Conservation (phyloP, 2,797 vertebrate genomes). For the Cottoperca gobio region DNA sequence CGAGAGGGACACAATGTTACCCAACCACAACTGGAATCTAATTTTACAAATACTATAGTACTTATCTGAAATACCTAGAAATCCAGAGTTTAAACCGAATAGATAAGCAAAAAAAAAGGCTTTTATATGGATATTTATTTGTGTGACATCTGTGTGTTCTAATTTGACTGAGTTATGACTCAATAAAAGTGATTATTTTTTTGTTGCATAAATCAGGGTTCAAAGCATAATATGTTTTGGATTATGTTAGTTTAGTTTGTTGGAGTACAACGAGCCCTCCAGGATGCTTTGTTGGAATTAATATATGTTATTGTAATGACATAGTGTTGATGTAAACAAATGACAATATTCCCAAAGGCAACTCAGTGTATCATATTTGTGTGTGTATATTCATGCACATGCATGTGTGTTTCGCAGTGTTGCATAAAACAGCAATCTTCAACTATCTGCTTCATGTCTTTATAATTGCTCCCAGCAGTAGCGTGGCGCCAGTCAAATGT, state of each 20-base stretch:
- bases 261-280: background rate
- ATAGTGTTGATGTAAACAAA: constrained; percentile 21
- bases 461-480: constrained; percentile 80
- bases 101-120: too few relatives aligned
- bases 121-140: background rate
- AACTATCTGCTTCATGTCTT: constrained; percentile 79
- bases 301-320: constrained; percentile 15
- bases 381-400: constrained; percentile 28
- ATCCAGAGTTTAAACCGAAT: too few relatives aligned
- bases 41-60: too few relatives aligned
- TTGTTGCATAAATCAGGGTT: background rate
- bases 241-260: background rate
- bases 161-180: background rate
- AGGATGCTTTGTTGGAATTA: background rate
- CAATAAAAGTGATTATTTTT: background rate
- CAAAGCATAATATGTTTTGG: background rate
- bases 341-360: constrained; percentile 12
- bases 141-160: background rate
- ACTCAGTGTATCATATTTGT: constrained; percentile 26
- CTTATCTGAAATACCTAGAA: too few relatives aligned
- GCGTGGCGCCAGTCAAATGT: constrained; percentile 76
- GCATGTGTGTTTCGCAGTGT: constrained; percentile 38
- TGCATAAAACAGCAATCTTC: constrained; percentile 61
- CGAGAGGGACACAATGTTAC: too few relatives aligned
- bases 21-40: too few relatives aligned